A percentile compares a stretch with the other conserved stretches of the same genome.
Evolutionary conservation across 2,888 invertebrate species (phyloP).

Genomic region (Ophioninae sp.): DNA sequence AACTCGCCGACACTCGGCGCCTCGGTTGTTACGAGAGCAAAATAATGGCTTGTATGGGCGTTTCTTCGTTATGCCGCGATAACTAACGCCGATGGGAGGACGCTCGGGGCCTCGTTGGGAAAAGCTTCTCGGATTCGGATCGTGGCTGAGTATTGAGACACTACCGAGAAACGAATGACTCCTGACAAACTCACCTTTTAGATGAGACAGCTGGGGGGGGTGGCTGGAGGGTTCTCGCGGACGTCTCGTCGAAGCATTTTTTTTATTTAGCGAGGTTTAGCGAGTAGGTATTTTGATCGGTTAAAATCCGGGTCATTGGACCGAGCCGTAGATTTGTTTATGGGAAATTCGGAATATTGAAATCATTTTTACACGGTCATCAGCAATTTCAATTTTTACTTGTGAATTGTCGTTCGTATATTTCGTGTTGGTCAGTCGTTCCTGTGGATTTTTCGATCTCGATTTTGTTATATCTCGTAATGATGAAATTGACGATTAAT

Average conservation of each 20-base stretch:
- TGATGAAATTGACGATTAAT: not conserved
- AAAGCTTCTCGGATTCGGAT: slow-evolving; percentile 1
- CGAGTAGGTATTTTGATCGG: too few species aligned
- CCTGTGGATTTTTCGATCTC: not conserved
- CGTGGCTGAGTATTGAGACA: not conserved
- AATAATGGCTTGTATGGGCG: slow-evolving; percentile 44
- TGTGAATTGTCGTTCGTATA: not conserved
- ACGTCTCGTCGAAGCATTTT: not conserved
- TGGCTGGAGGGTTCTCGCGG: too few species aligned
- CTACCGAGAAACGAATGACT: not conserved
- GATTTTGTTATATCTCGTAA: not conserved
- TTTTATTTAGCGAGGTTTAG: too few species aligned
- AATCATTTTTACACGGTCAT: too few species aligned
- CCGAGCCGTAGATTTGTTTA: too few species aligned
- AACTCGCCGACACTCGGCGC: slow-evolving; percentile 55
- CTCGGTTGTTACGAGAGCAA: slow-evolving; percentile 27
- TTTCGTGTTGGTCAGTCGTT: not conserved
- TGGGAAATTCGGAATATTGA: too few species aligned
- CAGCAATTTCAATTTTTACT: too few species aligned
- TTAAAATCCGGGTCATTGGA: too few species aligned
- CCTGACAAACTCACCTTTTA: not conserved
- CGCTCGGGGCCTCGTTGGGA: slow-evolving; percentile 12
- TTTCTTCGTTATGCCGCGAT: slow-evolving; percentile 50
- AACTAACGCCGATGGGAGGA: slow-evolving; percentile 40
- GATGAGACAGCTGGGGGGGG: too few species aligned